Conservation (phyloP, 2,797 vertebrate species). For the Chaenodraco wilsoni region DNA sequence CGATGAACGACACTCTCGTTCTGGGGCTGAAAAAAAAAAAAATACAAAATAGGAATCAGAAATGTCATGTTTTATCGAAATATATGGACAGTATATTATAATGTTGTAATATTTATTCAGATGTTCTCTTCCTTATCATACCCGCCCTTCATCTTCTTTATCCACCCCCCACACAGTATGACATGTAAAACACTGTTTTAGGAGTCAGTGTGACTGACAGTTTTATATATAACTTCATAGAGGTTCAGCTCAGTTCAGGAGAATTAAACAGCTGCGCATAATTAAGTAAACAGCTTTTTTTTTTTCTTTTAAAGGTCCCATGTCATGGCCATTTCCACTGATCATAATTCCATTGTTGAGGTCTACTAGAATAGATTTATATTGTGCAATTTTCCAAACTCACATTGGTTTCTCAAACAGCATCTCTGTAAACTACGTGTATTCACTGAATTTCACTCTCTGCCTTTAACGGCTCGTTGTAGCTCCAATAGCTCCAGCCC, state of each 20-base stretch:
- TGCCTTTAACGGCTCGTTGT: no score
- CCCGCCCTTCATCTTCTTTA: slow-evolving; percentile 3
- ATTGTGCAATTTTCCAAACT: no score
- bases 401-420: no score
- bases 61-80: not conserved
- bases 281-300: slow-evolving; percentile 29
- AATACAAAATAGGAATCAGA: slow-evolving; percentile 37
- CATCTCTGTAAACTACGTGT: no score
- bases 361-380: no score
- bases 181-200: slow-evolving; percentile 9
- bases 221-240: slow-evolving; percentile 21
- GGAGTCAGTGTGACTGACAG: slow-evolving; percentile 29
- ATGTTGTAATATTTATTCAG: not conserved
- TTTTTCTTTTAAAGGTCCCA: no score
- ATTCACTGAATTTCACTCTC: no score
- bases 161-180: slow-evolving; percentile 11
- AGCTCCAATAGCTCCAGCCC: no score
- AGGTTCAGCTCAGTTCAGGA: slow-evolving; percentile 1
- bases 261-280: slow-evolving; percentile 25
- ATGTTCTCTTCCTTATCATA: slow-evolving; percentile 2
- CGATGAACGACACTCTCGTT: slow-evolving; percentile 93
- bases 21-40: slow-evolving; percentile 84
- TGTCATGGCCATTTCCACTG: no score
- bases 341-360: no score
- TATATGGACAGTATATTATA: not conserved